These are phyloP conservation scores for Orgyia antiqua DNA, from an alignment of 2,888 invertebrate genomes.

Conservation along the genomic window DNA sequence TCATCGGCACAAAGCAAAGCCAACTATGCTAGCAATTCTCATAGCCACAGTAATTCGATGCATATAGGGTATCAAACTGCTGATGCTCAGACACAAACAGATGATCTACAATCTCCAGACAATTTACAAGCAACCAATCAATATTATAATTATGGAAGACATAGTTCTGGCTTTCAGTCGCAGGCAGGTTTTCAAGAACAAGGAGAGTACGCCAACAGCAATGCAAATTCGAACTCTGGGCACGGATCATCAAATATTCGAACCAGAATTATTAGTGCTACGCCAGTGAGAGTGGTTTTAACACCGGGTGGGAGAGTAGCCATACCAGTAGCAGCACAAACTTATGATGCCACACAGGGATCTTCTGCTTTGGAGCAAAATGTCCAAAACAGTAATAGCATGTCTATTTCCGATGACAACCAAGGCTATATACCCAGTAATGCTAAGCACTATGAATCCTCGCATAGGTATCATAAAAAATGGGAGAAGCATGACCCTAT, in stretches of 20 bases:
- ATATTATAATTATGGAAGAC: slow-evolving; percentile 30
- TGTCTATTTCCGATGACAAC: slow-evolving; percentile 32
- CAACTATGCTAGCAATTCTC: slow-evolving; percentile 30
- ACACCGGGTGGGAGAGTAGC: slow-evolving; percentile 52
- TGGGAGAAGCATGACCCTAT: slow-evolving; percentile 63
- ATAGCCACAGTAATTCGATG: slow-evolving; percentile 24
- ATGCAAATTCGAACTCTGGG: slow-evolving; percentile 28
- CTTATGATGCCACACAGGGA: slow-evolving; percentile 31
- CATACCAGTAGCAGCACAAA: slow-evolving; percentile 50
- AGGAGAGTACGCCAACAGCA: slow-evolving; percentile 26
- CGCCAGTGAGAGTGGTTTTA: slow-evolving; percentile 49
- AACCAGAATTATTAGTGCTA: slow-evolving; percentile 34
- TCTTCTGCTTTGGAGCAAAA: slow-evolving; percentile 39
- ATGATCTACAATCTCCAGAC: slow-evolving; percentile 34
- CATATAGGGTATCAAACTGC: slow-evolving; percentile 6
- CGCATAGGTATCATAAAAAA: slow-evolving; percentile 61
- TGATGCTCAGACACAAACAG: slow-evolving; percentile 10
- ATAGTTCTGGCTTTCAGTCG: slow-evolving; percentile 34
- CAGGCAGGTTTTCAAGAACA: slow-evolving; percentile 39
- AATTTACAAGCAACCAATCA: slow-evolving; percentile 28
- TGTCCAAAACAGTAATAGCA: slow-evolving; percentile 44
- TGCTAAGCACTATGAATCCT: slow-evolving; percentile 57
- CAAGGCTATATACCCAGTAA: slow-evolving; percentile 30
- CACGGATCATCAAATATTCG: slow-evolving; percentile 33
- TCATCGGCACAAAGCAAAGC: slow-evolving; percentile 19